Evolutionary conservation across 2,797 vertebrate genomes (phyloP), one percentile per base, ranked within the genome.

Genomic region (Heteromormyrus szaboi): DNA sequence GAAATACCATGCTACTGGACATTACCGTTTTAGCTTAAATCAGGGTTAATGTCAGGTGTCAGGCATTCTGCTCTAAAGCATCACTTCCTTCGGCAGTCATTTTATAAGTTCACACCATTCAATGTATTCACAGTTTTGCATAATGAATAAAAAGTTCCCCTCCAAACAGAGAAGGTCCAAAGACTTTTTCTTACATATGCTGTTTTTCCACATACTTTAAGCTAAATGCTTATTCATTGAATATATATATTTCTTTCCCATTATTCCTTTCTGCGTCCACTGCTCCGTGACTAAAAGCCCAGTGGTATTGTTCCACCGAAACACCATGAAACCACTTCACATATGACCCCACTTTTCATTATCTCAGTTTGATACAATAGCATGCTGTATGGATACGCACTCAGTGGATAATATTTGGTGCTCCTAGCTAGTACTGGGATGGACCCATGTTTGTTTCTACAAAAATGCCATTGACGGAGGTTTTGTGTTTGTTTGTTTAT

Each of bases 401-500:
- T 81, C 76, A 8, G 76, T 46, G 41, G 76, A 81, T 44, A 19
- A 44, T 81, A 81, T 81, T 81, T 44, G 76, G 17, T 46, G 19
- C 2, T 41, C 3, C 72, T 3, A 46, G 19, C 41, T 8, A 81
- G 76, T 46, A 81, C 17, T 33, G 14, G 37, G 76, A 19, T 44
- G 76, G 14, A 81, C 76, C 14, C 33, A 72, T 72, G 68, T 72
- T 72, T 72, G 68, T 37, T 37, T 72, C 41, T 44, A 81, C 41
- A 44, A 41, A 46, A n/a, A 44, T 46, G 76, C 19, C 76, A 22
- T 11, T 81, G 76, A 81, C 6, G 17, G 76, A 46, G 17, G 17
- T 81, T 81, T 81, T 81, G 46, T 46, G 37, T 79, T 79, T 72
- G 68, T 76, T 76, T 81, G 37, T 81, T 81, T 46, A 81, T 81